These are phyloP conservation scores for Pinna nobilis DNA, from an alignment of 1,140 invertebrate species.

Conservation along the genomic window DNA sequence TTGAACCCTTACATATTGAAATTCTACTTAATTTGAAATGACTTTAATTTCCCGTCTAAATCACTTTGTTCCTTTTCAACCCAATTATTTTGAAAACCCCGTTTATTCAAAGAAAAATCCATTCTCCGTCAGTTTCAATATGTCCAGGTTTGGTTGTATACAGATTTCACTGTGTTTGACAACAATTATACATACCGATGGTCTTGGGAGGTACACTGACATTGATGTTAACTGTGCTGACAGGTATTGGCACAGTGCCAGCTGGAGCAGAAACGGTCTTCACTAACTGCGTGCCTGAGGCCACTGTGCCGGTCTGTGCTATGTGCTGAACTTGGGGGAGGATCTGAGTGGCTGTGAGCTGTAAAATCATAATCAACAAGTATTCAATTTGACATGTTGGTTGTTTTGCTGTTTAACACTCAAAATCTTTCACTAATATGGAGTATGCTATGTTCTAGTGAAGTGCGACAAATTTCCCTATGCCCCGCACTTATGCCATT, in stretches of 20 bases:
- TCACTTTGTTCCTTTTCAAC: too few relatives aligned
- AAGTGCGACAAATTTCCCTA: background rate
- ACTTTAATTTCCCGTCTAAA: too few relatives aligned
- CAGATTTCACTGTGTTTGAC: too few relatives aligned
- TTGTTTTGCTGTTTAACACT: background rate
- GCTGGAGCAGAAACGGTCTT: constrained; percentile 62
- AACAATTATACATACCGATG: too few relatives aligned
- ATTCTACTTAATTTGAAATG: too few relatives aligned
- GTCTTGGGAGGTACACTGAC: constrained; percentile 61
- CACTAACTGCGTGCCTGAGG: constrained; percentile 55
- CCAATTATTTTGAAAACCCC: too few relatives aligned
- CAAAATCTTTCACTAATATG: background rate
- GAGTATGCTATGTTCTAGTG: background rate
- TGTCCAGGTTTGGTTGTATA: too few relatives aligned
- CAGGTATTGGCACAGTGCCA: constrained; percentile 54
- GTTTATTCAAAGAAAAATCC: too few relatives aligned
- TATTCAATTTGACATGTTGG: background rate
- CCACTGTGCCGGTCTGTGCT: constrained; percentile 40
- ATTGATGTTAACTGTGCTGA: constrained; percentile 63
- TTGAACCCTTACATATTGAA: too few relatives aligned
- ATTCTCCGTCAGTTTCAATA: too few relatives aligned
- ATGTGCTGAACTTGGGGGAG: constrained; percentile 63
- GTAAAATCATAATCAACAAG: background rate
- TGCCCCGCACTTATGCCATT: background rate
- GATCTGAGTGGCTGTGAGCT: constrained; percentile 58